Percentiles rank a stretch among this genome's conserved stretches.
Conservation (phyloP, 2,797 vertebrate species). For the Tauraco hartlaubi region DNA sequence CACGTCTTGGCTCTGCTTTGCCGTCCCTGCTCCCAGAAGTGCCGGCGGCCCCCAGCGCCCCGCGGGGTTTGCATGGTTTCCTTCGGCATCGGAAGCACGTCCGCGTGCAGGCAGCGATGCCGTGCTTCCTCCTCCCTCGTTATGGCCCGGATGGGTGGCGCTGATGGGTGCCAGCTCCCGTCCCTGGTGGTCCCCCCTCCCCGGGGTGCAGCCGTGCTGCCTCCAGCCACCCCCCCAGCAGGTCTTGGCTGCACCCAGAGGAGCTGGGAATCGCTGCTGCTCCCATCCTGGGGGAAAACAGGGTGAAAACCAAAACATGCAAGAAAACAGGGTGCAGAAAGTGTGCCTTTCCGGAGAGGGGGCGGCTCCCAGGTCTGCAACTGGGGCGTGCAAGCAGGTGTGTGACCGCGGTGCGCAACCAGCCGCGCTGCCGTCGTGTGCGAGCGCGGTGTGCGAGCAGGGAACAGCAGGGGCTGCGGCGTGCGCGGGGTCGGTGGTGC, state of each 20-base stretch:
- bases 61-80: accelerated
- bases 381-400: background rate
- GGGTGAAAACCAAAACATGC: background rate
- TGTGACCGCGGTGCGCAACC: background rate
- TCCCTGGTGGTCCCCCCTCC: background rate
- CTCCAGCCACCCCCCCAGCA: background rate
- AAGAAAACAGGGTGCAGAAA: background rate
- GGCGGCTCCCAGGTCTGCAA: background rate
- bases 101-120: accelerated
- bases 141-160: accelerated
- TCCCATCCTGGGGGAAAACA: background rate
- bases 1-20: accelerated
- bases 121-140: accelerated
- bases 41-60: background rate
- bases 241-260: background rate
- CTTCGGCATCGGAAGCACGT: accelerated
- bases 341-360: background rate
- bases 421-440: no score
- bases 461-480: background rate
- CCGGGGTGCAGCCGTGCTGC: background rate
- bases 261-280: accelerated
- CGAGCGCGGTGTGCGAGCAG: background rate
- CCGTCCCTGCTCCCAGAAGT: accelerated
- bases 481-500: accelerated
- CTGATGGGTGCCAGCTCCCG: background rate